Evolutionary conservation across 2,888 invertebrate genomes (phyloP).

Genomic region (Galeopsomyia nigrocyanea): DNA sequence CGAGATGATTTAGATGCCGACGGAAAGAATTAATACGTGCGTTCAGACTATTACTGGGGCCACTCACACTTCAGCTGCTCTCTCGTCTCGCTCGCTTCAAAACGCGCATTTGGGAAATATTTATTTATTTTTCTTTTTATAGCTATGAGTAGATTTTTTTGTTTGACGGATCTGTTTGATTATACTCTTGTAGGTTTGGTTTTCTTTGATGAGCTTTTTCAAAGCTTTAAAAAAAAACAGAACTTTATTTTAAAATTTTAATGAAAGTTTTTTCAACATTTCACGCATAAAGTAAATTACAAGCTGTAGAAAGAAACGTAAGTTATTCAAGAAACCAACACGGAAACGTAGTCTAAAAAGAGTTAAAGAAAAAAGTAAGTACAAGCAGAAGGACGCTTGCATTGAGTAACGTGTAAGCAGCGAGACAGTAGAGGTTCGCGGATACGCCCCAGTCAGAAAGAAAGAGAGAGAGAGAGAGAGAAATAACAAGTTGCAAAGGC

Average conservation of each 20-base stretch:
- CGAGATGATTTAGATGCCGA: slow-evolving; percentile 53
- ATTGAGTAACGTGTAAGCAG: background rate
- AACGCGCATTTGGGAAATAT: background rate
- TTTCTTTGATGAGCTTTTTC: no score
- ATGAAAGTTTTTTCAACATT: no score
- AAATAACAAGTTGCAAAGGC: background rate
- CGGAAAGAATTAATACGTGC: slow-evolving; percentile 55
- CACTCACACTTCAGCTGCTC: background rate
- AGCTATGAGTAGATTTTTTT: no score
- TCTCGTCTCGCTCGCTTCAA: background rate
- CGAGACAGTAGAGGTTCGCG: background rate
- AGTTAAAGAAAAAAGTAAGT: no score
- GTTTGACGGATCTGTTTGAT: no score
- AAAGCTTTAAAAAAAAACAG: no score
- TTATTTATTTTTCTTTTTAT: background rate
- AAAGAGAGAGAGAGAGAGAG: slow-evolving; percentile 12
- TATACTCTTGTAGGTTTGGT: no score
- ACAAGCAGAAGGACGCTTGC: background rate
- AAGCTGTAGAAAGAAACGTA: no score
- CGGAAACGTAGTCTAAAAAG: no score
- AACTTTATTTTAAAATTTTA: no score
- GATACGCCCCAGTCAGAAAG: slow-evolving; percentile 1
- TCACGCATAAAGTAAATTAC: no score
- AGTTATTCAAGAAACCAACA: no score
- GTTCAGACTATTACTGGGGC: slow-evolving; percentile 34